phyloP scores from a whole-genome alignment of 1,140 invertebrate species.

The Drosophila kohkoa region DNA sequence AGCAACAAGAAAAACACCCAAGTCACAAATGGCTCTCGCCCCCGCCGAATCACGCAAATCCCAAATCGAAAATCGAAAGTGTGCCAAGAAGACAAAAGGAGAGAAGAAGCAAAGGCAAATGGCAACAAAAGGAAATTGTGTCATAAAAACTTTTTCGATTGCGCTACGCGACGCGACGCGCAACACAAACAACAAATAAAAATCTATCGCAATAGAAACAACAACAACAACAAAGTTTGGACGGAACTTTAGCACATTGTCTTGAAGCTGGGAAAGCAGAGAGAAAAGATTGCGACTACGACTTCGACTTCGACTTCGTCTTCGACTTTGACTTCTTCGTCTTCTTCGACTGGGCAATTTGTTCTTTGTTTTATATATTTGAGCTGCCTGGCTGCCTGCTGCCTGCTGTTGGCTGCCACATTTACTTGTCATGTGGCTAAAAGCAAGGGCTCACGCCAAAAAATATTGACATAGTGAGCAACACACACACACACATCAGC shows the following conservation, averaged over 20 bases:
- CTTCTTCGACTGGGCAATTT: slow-evolving; percentile 65
- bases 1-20: too few species aligned
- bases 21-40: slow-evolving; percentile 3
- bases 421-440: slow-evolving; percentile 80
- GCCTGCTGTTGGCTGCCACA: slow-evolving; percentile 49
- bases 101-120: slow-evolving; percentile 39
- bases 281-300: background rate
- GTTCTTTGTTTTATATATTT: slow-evolving; percentile 54
- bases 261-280: slow-evolving; percentile 16
- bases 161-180: slow-evolving; percentile 60
- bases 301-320: background rate
- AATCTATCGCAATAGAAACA: slow-evolving; percentile 6
- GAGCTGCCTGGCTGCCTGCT: slow-evolving; percentile 21
- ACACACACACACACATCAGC: slow-evolving; percentile 26
- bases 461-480: slow-evolving; percentile 79
- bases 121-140: slow-evolving; percentile 78
- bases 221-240: slow-evolving; percentile 33
- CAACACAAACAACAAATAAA: slow-evolving; percentile 31
- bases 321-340: slow-evolving; percentile 6
- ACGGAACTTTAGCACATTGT: slow-evolving; percentile 65
- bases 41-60: slow-evolving; percentile 3
- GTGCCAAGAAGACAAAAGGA: slow-evolving; percentile 55
- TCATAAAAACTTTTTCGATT: slow-evolving; percentile 83
- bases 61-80: slow-evolving; percentile 82
- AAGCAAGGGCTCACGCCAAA: slow-evolving; percentile 80